Evolutionary conservation across 2,888 invertebrate genomes (phyloP).

Genomic region (Auanema freiburgensis): DNA sequence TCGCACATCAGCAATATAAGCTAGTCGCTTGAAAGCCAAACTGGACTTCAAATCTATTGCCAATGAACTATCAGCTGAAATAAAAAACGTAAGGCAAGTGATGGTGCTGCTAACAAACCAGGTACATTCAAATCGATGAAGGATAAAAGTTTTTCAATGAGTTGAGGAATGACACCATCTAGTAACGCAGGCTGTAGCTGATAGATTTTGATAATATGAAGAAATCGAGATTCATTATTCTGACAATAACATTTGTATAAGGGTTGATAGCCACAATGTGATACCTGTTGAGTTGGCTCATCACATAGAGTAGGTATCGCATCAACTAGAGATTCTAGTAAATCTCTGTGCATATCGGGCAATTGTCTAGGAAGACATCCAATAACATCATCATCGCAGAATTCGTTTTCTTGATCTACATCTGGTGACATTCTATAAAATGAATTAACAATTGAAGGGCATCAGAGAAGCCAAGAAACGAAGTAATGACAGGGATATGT

Average conservation of each 20-base stretch:
- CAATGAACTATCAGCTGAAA: slow-evolving; percentile 1
- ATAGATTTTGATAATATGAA: slow-evolving; percentile 42
- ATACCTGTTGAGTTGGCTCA: neutral
- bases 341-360: slow-evolving; percentile 26
- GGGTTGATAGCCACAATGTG: neutral
- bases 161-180: slow-evolving; percentile 45
- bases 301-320: slow-evolving; percentile 10
- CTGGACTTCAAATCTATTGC: slow-evolving; percentile 20
- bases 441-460: neutral
- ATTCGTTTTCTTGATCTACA: neutral
- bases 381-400: slow-evolving; percentile 28
- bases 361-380: slow-evolving; percentile 39
- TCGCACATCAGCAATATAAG: slow-evolving; percentile 36
- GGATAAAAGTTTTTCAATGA: slow-evolving; percentile 38
- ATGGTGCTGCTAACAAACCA: slow-evolving; percentile 1
- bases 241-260: slow-evolving; percentile 9
- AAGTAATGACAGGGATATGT: neutral
- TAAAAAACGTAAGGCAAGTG: no score
- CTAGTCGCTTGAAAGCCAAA: slow-evolving; percentile 30
- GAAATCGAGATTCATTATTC: slow-evolving; percentile 33
- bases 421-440: no score
- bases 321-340: slow-evolving; percentile 21
- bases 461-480: neutral
- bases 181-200: slow-evolving; percentile 55
- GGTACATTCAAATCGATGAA: slow-evolving; percentile 29